These are phyloP conservation scores for Archilochus colubris DNA, from an alignment of 2,113 vertebrate species.

Conservation along the genomic window DNA sequence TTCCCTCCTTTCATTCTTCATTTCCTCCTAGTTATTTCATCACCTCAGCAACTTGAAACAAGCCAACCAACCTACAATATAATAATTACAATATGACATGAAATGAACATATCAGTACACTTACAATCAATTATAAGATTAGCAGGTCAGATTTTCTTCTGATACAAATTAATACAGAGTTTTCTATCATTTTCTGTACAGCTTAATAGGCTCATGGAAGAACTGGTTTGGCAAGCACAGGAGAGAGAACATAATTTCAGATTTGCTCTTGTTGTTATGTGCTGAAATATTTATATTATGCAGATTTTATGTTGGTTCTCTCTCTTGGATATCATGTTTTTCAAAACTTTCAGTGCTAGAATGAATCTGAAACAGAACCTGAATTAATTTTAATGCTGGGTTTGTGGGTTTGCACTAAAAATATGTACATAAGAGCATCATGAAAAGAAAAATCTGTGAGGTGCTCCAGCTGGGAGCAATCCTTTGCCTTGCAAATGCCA, in stretches of 20 bases:
- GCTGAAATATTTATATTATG: constrained; percentile 52
- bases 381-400: constrained; percentile 43
- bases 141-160: not conserved
- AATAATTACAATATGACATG: not conserved
- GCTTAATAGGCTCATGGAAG: not conserved
- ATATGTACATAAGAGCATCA: not conserved
- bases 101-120: not conserved
- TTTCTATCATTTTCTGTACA: not conserved
- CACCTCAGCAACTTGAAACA: not conserved
- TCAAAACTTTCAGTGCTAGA: constrained; percentile 9
- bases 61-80: not conserved
- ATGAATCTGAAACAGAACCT: constrained; percentile 13
- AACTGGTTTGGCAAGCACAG: not conserved
- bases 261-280: constrained; percentile 10
- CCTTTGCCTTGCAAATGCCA: not conserved
- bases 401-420: constrained; percentile 17
- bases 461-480: not conserved
- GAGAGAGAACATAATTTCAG: not conserved
- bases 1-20: not conserved
- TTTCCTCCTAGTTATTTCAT: not conserved
- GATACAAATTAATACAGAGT: not conserved
- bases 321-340: not conserved
- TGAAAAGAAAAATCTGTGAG: constrained; percentile 41
- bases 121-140: not conserved
- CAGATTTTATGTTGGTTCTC: not conserved